Evolutionary conservation across 2,888 invertebrate species (phyloP), one percentile per base, ranked within the genome.

Genomic region (Harmothoe impar): DNA sequence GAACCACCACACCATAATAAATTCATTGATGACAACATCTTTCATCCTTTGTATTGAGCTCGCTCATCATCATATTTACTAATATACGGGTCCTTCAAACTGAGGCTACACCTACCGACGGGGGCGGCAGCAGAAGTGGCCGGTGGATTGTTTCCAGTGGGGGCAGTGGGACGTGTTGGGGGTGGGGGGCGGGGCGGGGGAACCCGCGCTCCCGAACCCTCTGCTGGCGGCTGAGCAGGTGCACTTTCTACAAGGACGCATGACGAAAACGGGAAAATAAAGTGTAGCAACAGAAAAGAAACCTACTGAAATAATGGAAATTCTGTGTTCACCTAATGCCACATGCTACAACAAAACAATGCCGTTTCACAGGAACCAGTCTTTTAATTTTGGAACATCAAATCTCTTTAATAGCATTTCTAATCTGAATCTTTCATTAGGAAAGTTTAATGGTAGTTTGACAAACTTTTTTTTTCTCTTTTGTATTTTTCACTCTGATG

Each of bases 171-270:
- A 12, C 72, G 56, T 25, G 89, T 77, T 29, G 89, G 89, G 78
- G 89, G 89, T 52, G 89, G 89, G 78, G 89, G 89, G 56, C 89
- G 89, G 52, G 89, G 25, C n/a, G 89, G 89, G 35, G 89, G 89
- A 25, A 78, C 78, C 78, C 43, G 23, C n/a, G 89, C 29, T n/a
- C 89, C 78, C 89, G 29, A 15, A 17, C 88, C 88, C 56, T n/a
- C 62, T 12, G 81, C 1, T 23, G 81, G 33, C 17, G 52, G 52
- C 54, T 52, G 52, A 31, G 25, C 29, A 12, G 86, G 52, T 15
- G 86, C 54, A 29, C 20, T 29, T 54, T 86, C 86, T 86, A 86
- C 17, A 23, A 54, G 25, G 29, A 54, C 86, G 29, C 81, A 33
- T 12, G 10, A 86, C 86, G 33, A 29, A 25, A 86, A 52, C 25